Base-by-base conservation (phyloP, 2,113 vertebrate genomes). In the Microcebus jonahi region DNA sequence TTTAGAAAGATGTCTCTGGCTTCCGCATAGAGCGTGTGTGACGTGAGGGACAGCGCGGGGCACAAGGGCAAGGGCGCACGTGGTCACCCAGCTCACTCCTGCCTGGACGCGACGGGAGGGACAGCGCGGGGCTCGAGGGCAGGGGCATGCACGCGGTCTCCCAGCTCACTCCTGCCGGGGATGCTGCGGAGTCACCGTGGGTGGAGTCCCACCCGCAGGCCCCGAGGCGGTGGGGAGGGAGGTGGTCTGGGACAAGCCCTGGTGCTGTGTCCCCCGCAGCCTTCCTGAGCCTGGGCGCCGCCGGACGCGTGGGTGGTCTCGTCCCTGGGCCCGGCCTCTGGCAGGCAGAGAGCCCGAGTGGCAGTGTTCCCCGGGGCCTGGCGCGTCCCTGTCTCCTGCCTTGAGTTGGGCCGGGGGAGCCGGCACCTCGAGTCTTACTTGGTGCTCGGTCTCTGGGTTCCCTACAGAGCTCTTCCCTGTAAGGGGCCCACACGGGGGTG, bases 241-340 rank as follows among this genome's bases (percentile, higher is more conserved):
- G 27, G 42, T 42, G 10, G 1, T 5, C 7, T 0, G 0, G 39
- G 31, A 45, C 42, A 10, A 34, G 14, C 11, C 6, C 5, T 27
- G 0, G 0, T 0, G 45, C 50, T 23, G 0, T 45, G 31, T 10
- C 1, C 34, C 79, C 20, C 0, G 17, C 39, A 18, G 57, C 23
- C 34, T 20, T 13, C 45, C 63, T 0, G 2, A 23, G 23, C 4
- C n/a, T 6, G 5, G 65, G 65, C 8, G 1, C 39, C 2, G 2
- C 0, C 15, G 0, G 15, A 29, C 0, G 0, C 1, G 2, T 8
- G 31, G 10, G 10, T 10, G 5, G 8, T 42, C 29, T 25, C 21
- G 21, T n/a, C 13, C 23, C 0, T 2, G 12, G 25, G 10, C 39
- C 6, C 6, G 13, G 73, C 25, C 21, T 15, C 67, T 8, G 0